Base-by-base conservation (phyloP, 2,888 invertebrate genomes). In the Choristoneura rosaceana region DNA sequence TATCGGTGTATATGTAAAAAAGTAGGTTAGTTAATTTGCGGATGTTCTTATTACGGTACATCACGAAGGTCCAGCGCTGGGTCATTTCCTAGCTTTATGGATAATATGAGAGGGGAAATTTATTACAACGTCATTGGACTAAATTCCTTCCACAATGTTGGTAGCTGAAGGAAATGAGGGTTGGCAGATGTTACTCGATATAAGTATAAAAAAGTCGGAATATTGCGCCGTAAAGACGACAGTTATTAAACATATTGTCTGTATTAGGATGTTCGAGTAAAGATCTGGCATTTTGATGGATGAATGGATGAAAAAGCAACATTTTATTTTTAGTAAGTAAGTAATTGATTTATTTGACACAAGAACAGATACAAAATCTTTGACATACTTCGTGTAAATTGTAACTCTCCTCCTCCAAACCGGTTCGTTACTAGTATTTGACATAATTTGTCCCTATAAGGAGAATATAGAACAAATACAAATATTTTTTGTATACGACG, bases 71-170 rank as follows among this genome's bases (percentile, higher is more conserved):
- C 64, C 68, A 64, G 70, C 59, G 52, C 63, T 17, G 62, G 67
- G 67, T 58, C 76, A 63, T 75, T 79, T 73, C 78, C 76, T 75
- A 81, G 82, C 83, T 89, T 89, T 90, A 90, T 89, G 87, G 87
- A 86, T 88, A 86, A 87, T 88, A 86, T 84, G 86, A 79, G 81
- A 81, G 79, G 81, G 81, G 78, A 83, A 89, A 89, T 89, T 90
- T 90, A 89, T 90, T 88, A 87, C 87, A 80, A 80, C 86, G 88
- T 88, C 88, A 88, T 89, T 88, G 84, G 80, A 81, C 85, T 83
- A 87, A 88, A 89, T 88, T 90, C 82, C 85, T 77, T 77, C 85
- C 84, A 83, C 86, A 84, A 86, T 82, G 86, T 84, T 83, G 82
- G 82, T 82, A 80, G 80, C 84, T 81, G 81, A 80, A 81, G 82